Base-by-base conservation (phyloP, 2,888 invertebrate genomes). In the Erannis defoliaria region DNA sequence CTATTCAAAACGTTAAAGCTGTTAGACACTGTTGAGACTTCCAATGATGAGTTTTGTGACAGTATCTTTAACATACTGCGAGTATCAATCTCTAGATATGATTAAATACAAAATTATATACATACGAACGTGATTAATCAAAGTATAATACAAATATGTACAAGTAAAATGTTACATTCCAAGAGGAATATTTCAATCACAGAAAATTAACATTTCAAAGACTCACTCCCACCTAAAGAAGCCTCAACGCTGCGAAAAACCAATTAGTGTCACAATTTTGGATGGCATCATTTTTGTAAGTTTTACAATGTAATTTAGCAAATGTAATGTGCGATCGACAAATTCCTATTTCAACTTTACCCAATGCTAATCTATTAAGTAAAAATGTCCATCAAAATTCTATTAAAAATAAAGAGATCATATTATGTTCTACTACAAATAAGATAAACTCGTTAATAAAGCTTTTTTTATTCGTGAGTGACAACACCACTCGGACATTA, bases 341-440 rank as follows among this genome's bases (percentile, higher is more conserved):
- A 76, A 81, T 71, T 74, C 74, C 82, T 87, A 88, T 80, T 79
- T 78, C 81, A 84, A 83, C 67, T 75, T 82, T 88, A 87, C 82
- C 84, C 81, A 85, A 81, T 73, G 85, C 85, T 90, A 90, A 84
- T 80, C 88, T 91, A 91, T 89, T 90, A 92, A 91, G 91, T 92
- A 92, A 91, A 89, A 90, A 90, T 87, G 90, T 89, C 90, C 90
- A 89, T 90, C 89, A 90, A 90, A 90, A 89, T 87, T 87, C 82
- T 86, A 90, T 88, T 91, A 90, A 86, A 90, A 90, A 88, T 86
- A 90, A 90, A 89, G 92, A 93, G 92, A 93, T 93, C 92, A 91
- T 85, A 78, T 64, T 82, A 85, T 85, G 84, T 88, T 85, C 86
- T 84, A 84, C 82, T 84, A 90, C 86, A 86, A 90, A 86, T 87